Evolutionary conservation across 2,888 invertebrate species (phyloP).

Genomic region (Blomia tropicalis): DNA sequence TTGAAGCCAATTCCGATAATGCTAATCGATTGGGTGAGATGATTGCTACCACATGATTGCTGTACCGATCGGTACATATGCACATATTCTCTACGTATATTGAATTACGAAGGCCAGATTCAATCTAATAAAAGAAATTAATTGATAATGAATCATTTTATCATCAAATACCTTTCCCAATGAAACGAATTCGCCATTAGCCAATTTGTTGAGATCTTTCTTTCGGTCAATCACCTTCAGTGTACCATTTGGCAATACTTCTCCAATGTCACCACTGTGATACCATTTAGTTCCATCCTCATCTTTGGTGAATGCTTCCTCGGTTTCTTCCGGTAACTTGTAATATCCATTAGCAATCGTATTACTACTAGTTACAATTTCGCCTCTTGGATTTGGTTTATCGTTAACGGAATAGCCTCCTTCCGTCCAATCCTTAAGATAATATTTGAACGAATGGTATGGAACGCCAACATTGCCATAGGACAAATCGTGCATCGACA

Average conservation of each 20-base stretch:
- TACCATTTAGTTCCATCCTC: slow-evolving; percentile 74
- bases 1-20: slow-evolving; percentile 53
- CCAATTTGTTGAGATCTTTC: slow-evolving; percentile 93
- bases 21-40: slow-evolving; percentile 53
- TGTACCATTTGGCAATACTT: slow-evolving; percentile 78
- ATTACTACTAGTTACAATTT: slow-evolving; percentile 71
- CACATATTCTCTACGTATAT: slow-evolving; percentile 91
- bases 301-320: slow-evolving; percentile 56
- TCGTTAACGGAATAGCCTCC: slow-evolving; percentile 74
- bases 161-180: slow-evolving; percentile 58
- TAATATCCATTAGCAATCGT: slow-evolving; percentile 86
- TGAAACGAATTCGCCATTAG: slow-evolving; percentile 94
- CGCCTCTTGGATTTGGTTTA: slow-evolving; percentile 66
- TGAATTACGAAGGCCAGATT: slow-evolving; percentile 83
- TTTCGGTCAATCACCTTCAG: slow-evolving; percentile 84
- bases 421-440: slow-evolving; percentile 56
- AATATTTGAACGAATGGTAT: not conserved
- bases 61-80: slow-evolving; percentile 76
- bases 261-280: slow-evolving; percentile 87
- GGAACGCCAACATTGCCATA: slow-evolving; percentile 53
- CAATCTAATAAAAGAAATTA: slow-evolving; percentile 41
- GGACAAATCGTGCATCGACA: slow-evolving; percentile 45
- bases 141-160: too few species aligned
- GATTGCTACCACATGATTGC: slow-evolving; percentile 70
- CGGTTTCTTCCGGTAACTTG: slow-evolving; percentile 42